A percentile compares a stretch with the other conserved stretches of the same genome.
These are phyloP conservation scores for Pavo muticus DNA, from an alignment of 2,113 vertebrate species.

Conservation along the genomic window DNA sequence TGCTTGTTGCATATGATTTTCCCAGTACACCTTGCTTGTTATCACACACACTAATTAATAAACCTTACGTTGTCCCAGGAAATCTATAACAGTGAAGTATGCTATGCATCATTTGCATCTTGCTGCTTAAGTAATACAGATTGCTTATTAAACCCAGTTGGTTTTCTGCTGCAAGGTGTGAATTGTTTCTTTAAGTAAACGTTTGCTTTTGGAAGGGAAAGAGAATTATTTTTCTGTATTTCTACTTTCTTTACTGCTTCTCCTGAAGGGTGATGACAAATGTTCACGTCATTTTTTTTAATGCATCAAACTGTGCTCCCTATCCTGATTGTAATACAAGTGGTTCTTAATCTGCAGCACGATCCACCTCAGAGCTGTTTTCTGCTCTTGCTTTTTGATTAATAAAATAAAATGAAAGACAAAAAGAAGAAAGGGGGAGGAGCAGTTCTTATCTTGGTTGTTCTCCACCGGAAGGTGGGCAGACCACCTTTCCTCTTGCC, in stretches of 20 bases:
- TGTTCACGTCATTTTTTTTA: background rate
- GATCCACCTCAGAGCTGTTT: background rate
- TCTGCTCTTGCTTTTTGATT: background rate
- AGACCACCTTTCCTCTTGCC: background rate
- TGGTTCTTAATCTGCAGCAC: background rate
- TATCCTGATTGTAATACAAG: background rate
- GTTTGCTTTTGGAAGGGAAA: background rate
- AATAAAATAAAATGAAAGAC: background rate
- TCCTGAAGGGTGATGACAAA: background rate
- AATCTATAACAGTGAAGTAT: background rate
- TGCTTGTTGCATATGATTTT: background rate
- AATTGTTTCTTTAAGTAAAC: background rate
- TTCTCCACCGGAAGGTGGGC: background rate
- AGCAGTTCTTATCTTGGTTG: background rate
- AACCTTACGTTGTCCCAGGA: background rate
- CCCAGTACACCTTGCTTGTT: background rate
- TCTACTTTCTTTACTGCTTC: background rate
- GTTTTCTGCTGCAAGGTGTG: background rate
- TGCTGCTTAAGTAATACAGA: background rate
- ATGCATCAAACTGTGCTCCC: background rate
- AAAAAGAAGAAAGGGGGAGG: background rate
- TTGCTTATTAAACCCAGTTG: background rate
- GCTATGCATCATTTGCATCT: accelerated
- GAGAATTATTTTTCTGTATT: background rate
- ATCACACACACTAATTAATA: background rate